These are phyloP conservation scores for Promerops cafer DNA, from an alignment of 2,113 vertebrate species.

Conservation along the genomic window DNA sequence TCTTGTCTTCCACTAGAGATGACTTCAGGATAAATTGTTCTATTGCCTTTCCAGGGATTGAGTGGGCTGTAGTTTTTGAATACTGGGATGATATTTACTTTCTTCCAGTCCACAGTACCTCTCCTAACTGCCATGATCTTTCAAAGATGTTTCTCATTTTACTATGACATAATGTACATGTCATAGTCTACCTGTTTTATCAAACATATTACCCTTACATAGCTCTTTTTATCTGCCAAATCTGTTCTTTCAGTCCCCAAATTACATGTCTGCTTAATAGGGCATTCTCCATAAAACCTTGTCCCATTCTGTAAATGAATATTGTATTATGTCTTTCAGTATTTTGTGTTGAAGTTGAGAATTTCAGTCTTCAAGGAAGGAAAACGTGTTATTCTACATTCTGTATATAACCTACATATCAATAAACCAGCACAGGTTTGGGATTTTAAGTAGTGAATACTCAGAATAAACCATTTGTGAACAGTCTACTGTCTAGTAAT, in stretches of 20 bases:
- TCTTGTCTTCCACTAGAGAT: not conserved
- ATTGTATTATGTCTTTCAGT: not conserved
- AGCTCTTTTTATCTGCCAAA: not conserved
- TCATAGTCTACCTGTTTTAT: not conserved
- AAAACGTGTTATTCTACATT: not conserved
- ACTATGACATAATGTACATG: not conserved
- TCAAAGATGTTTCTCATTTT: not conserved
- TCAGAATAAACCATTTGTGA: constrained; percentile 6
- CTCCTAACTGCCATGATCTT: not conserved
- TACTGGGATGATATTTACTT: not conserved
- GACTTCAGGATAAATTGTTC: not conserved
- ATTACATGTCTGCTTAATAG: not conserved
- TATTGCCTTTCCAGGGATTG: not conserved
- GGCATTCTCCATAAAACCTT: not conserved
- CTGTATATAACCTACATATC: not conserved
- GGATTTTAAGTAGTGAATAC: not conserved
- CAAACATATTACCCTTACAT: not conserved
- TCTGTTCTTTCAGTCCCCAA: not conserved
- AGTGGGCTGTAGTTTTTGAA: not conserved
- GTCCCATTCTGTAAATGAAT: not conserved
- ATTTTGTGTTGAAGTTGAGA: not conserved
- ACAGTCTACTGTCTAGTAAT: not conserved
- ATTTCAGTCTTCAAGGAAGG: not conserved
- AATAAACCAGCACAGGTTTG: not conserved
- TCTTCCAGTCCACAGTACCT: not conserved